Conservation (phyloP, 2,113 vertebrate genomes). For the Regulus satrapa region DNA sequence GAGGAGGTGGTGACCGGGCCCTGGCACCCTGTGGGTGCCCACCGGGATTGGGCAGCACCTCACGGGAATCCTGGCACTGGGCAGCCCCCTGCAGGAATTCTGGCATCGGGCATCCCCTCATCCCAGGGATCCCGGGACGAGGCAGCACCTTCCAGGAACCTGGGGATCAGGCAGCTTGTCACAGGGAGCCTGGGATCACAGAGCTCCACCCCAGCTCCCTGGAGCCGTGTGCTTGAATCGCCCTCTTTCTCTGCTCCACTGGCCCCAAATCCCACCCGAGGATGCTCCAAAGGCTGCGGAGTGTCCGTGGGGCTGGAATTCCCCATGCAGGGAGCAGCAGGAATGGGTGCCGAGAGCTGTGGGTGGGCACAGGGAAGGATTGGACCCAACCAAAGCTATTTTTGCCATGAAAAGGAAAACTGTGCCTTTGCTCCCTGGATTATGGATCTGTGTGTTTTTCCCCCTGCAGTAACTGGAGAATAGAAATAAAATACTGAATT, state of each 20-base stretch:
- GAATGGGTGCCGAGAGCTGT: not conserved
- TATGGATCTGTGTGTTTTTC: conserved; percentile 35
- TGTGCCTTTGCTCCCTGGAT: conserved; percentile 10
- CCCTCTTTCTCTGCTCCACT: not conserved
- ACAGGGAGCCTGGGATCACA: not conserved
- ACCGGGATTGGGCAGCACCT: not conserved
- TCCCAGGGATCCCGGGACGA: not conserved
- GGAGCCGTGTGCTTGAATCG: fast-evolving
- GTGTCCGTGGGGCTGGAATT: not conserved
- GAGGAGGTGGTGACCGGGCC: not conserved
- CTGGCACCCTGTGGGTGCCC: not conserved
- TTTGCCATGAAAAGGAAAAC: conserved; percentile 28
- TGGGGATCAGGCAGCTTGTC: fast-evolving
- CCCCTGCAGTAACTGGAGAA: conserved; percentile 68
- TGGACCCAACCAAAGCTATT: not conserved
- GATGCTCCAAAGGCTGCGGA: not conserved
- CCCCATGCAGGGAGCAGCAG: not conserved
- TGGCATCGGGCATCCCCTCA: not conserved
- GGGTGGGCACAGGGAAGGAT: not conserved
- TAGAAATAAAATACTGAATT: conserved; percentile 74
- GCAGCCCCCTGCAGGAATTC: too few relatives aligned
- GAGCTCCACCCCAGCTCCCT: fast-evolving
- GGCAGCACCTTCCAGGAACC: not conserved
- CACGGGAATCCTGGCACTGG: not conserved
- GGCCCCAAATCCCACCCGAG: fast-evolving